Evolutionary conservation across 2,113 vertebrate species (phyloP), one percentile per base, ranked within the genome.

Genomic region (Copsychus sechellarum): DNA sequence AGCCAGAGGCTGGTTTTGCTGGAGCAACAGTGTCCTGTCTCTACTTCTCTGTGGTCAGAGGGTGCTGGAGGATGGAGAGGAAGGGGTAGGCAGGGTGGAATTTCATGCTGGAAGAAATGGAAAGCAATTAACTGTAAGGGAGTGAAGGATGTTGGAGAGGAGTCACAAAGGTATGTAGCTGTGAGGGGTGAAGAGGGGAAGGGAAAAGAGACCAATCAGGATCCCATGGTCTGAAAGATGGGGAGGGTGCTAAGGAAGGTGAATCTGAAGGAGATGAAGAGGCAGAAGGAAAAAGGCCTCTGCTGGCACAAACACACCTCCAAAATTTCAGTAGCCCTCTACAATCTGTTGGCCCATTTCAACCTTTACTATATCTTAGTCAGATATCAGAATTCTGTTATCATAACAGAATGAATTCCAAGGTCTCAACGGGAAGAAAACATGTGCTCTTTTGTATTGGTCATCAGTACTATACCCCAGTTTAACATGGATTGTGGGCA

Each of bases 401-500:
- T 24, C 7, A 25, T 17, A 82, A 31, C 14, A 58, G 50, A 85
- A 65, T 60, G n/a, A 43, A 43, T 80, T 88, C 69, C 73, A 14
- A 26, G 28, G 22, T 20, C 28, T 57, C 57, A 88, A 72, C 36
- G 50, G 70, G n/a, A 94, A 90, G 38, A 64, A 91, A 64, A 54
- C 0, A 0, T 7, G 4, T 62, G 4, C 0, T 67, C 6, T 85
- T 79, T 79, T 79, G 8, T 60, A 58, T 76, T 14, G 15, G 14
- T 17, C 12, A 90, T 79, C 16, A 12, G 14, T 62, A 34, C 4
- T 5, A 89, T 11, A 70, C 3, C 14, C 8, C 38, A 26, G 19
- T 47, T 84, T 48, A 79, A 13, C 29, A 34, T 90, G 69, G 8
- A 28, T 22, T 56, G 28, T 69, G 34, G 64, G 14, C 43, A 86